Base-by-base conservation (phyloP, 30 jellyfish, hydroid and myxozoan species). In the Hydractinia symbiolongicarpus region DNA sequence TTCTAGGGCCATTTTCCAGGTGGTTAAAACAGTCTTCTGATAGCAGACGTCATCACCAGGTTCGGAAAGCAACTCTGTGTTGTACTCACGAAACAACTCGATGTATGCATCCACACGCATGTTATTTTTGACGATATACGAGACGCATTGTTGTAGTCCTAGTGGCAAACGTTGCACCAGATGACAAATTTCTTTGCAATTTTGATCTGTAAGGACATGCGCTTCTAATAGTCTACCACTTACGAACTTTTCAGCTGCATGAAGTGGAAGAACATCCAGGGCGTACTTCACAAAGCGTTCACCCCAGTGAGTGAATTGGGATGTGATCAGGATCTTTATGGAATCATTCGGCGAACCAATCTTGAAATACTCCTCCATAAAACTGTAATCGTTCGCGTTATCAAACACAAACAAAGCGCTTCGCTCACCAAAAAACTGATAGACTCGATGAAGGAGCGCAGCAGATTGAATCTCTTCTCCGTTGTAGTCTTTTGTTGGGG, bases 1-100 rank as follows among this genome's bases (percentile, higher is more conserved):
- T 15, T 72, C 91, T 62, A 83, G 76, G 9, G 91, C 66, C 19
- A 83, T 76, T 61, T 83, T 69, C 91, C 91, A 83, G 11, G 91
- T 83, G 7, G 66, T 78, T n/a, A 50, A 62, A 4, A 83, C 91
- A 6, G 91, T 83, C 67, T 83, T 83, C 9, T 67, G 57, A 58
- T 83, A 83, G 4, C 76, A 84, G 50, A 67, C 66, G 57, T 58
- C 54, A 13, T 61, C 69, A 13, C 62, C 53, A 4, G 74, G 51
- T 19, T 54, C 58, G 54, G 55, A 64, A 4, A 84, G 78, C 1
- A 83, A 64, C 30, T 73, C 91, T 40, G 17, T 66, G 6, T 84
- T 83, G 50, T 83, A 73, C 9, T 55, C 20, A 16, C 66, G 60
- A 49, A 83, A 73, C 7, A 85, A 84, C 15, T 60, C 53, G 10